Evolutionary conservation across 2,113 vertebrate species (phyloP).

Genomic region (Odontesthes bonariensis): DNA sequence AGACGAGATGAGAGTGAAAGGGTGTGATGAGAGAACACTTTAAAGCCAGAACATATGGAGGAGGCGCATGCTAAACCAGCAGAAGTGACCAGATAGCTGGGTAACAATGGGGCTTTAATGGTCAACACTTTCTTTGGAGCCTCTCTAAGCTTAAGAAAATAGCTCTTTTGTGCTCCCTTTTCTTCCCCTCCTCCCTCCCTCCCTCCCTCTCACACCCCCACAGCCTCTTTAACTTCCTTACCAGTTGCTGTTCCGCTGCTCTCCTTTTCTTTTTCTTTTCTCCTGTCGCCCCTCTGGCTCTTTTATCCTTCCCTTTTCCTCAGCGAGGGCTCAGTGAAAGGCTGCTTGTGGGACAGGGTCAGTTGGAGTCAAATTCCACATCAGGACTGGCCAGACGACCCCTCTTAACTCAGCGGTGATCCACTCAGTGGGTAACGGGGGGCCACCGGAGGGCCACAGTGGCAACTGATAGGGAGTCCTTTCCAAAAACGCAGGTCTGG

Average conservation of each 20-base stretch:
- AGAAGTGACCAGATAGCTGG: conserved; percentile 17
- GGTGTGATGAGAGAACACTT: background rate
- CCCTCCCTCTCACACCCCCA: conserved; percentile 19
- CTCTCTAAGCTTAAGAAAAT: conserved; percentile 56
- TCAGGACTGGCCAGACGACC: conserved; percentile 59
- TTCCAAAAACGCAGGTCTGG: conserved; percentile 35
- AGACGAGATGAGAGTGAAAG: no score
- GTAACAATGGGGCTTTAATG: conserved; percentile 27
- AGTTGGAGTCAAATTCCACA: conserved; percentile 80
- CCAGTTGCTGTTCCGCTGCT: conserved; percentile 58
- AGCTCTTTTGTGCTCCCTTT: conserved; percentile 71
- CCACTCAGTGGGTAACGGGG: conserved; percentile 50
- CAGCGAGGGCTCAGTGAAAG: conserved; percentile 68
- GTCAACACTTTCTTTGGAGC: conserved; percentile 42
- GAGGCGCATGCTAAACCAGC: background rate
- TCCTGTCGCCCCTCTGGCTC: conserved; percentile 43
- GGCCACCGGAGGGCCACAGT: conserved; percentile 28
- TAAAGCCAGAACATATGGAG: background rate
- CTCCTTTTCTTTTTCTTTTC: conserved; percentile 50
- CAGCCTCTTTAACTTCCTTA: conserved; percentile 74
- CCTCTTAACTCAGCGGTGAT: conserved; percentile 53
- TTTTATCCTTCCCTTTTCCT: conserved; percentile 61
- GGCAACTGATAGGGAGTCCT: conserved; percentile 17
- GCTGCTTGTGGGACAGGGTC: conserved; percentile 70
- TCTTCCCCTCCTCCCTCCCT: conserved; percentile 26